These are phyloP conservation scores for Tanypteryx hageni DNA, from an alignment of 2,888 invertebrate species.

Conservation along the genomic window DNA sequence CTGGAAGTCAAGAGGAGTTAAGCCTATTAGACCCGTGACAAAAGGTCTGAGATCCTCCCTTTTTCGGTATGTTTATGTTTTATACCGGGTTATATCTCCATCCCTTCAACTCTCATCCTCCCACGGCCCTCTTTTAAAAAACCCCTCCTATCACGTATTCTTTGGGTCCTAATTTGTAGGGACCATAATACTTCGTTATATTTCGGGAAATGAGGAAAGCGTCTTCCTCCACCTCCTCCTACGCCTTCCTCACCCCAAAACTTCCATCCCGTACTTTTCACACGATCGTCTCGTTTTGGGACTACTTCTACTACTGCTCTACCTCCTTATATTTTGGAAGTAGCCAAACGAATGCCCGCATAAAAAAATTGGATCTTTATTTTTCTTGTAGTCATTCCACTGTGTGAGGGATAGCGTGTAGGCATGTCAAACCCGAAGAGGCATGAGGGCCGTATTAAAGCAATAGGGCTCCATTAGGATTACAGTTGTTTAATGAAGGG, in stretches of 20 bases:
- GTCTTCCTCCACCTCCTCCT: neutral
- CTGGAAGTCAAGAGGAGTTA: too few species aligned
- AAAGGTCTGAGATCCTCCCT: neutral
- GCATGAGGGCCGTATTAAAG: too few species aligned
- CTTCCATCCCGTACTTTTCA: neutral
- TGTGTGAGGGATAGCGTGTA: too few species aligned
- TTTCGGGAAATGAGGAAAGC: neutral
- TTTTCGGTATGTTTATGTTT: slow-evolving; percentile 21
- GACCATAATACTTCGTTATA: slow-evolving; percentile 1
- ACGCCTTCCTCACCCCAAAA: neutral
- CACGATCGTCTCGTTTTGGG: neutral
- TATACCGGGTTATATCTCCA: neutral
- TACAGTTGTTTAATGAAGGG: too few species aligned
- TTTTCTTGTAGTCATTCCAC: too few species aligned
- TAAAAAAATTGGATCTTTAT: neutral
- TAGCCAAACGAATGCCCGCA: neutral
- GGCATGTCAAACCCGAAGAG: too few species aligned
- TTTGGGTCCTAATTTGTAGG: neutral
- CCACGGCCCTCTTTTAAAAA: neutral
- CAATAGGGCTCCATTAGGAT: too few species aligned
- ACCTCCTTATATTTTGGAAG: neutral
- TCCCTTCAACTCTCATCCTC: neutral
- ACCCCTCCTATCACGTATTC: neutral
- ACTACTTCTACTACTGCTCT: neutral
- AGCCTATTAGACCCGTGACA: slow-evolving; percentile 14